phyloP scores from a whole-genome alignment of 2,113 vertebrate species.

The Notiomystis cincta region DNA sequence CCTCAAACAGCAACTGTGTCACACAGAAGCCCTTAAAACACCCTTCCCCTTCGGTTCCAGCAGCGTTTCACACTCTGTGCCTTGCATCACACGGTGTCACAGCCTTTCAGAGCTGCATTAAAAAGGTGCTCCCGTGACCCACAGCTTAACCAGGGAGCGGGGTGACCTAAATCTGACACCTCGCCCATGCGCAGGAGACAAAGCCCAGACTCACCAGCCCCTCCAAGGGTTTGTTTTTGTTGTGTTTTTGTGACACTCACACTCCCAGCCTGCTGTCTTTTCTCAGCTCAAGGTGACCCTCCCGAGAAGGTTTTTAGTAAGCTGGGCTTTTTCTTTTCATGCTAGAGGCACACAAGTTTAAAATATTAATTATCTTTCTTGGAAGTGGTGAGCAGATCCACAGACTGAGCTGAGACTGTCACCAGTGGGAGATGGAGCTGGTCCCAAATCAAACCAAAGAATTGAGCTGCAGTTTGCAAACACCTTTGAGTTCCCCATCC shows the following conservation, averaged over 20 bases:
- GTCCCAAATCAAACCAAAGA: neutral
- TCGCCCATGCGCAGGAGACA: neutral
- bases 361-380: neutral
- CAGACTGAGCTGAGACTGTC: neutral
- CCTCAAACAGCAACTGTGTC: neutral
- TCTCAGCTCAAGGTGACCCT: conserved; percentile 6
- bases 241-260: neutral
- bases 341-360: neutral
- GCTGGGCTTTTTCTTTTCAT: neutral
- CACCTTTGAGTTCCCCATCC: neutral
- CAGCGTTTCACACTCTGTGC: accelerated
- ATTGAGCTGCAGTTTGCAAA: neutral
- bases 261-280: neutral
- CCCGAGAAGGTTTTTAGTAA: neutral
- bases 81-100: neutral
- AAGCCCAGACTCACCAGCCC: neutral
- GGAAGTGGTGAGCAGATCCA: neutral
- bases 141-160: neutral
- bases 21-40: neutral
- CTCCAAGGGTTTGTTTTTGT: neutral
- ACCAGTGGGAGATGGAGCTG: neutral
- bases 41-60: accelerated
- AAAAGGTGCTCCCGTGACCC: neutral
- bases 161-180: conserved; percentile 56
- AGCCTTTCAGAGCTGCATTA: neutral